Evolutionary conservation across 1,140 invertebrate species (phyloP).

Genomic region (Achatina immaculata): DNA sequence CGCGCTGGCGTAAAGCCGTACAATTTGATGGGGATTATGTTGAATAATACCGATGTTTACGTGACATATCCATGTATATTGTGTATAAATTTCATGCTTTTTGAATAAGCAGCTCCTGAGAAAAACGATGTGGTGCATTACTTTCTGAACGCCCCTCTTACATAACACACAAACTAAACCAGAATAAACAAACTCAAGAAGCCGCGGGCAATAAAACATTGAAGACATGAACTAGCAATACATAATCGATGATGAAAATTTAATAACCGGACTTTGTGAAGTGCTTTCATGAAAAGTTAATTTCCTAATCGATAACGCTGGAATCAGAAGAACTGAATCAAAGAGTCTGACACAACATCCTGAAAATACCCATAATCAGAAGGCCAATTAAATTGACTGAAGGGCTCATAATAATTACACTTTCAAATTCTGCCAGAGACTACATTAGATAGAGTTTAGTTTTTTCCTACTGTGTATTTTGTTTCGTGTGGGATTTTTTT

Average conservation of each 20-base stretch:
- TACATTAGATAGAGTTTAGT: neutral
- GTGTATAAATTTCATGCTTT: no score
- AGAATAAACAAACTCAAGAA: no score
- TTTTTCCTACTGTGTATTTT: neutral
- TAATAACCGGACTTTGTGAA: neutral
- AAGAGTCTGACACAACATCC: neutral
- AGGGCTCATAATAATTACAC: neutral
- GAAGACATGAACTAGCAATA: no score
- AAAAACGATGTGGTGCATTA: no score
- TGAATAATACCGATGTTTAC: no score
- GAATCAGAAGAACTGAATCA: neutral
- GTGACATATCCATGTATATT: no score
- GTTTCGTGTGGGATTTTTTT: conserved; percentile 16
- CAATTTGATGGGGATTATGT: no score
- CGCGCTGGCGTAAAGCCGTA: no score
- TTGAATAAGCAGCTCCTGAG: no score
- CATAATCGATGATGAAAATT: neutral
- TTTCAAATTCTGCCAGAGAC: neutral
- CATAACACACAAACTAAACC: no score
- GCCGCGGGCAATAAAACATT: no score
- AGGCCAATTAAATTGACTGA: neutral
- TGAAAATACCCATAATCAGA: neutral
- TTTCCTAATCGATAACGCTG: neutral
- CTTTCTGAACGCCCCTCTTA: no score
- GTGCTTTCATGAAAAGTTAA: neutral